Percentiles rank a stretch among this genome's conserved stretches.
These are phyloP conservation scores for Archips crataeganus DNA, from an alignment of 2,888 invertebrate genomes.

Conservation along the genomic window DNA sequence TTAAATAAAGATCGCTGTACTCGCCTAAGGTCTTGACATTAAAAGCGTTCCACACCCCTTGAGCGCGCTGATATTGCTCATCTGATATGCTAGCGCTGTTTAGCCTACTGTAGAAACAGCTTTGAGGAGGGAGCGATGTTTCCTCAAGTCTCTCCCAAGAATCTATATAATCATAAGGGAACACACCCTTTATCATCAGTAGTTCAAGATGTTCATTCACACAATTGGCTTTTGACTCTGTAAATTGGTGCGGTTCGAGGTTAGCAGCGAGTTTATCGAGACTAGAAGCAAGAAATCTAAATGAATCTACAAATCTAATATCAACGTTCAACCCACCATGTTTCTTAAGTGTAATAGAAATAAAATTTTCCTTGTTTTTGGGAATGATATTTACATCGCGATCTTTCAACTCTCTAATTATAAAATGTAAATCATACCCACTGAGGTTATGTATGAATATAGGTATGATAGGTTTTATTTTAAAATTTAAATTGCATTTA, in stretches of 20 bases:
- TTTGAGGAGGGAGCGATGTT: constrained; percentile 43
- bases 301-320: constrained; percentile 42
- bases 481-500: not conserved
- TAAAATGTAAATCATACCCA: constrained; percentile 17
- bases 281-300: constrained; percentile 36
- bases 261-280: constrained; percentile 30
- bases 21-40: constrained; percentile 49
- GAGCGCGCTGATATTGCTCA: constrained; percentile 48
- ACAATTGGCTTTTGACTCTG: too few species aligned
- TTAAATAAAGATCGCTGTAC: constrained; percentile 55
- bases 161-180: constrained; percentile 49
- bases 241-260: too few species aligned
- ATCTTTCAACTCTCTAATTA: not conserved
- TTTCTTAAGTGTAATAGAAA: not conserved
- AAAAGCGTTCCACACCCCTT: constrained; percentile 52
- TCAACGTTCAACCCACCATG: not conserved
- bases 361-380: constrained; percentile 20
- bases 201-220: too few species aligned
- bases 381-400: not conserved
- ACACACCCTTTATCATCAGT: constrained; percentile 45
- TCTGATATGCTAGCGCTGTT: constrained; percentile 32
- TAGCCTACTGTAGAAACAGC: constrained; percentile 44
- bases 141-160: constrained; percentile 43
- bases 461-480: not conserved
- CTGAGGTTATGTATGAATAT: constrained; percentile 9